Conservation (phyloP, 2,888 invertebrate genomes). For the Spodoptera picta region DNA sequence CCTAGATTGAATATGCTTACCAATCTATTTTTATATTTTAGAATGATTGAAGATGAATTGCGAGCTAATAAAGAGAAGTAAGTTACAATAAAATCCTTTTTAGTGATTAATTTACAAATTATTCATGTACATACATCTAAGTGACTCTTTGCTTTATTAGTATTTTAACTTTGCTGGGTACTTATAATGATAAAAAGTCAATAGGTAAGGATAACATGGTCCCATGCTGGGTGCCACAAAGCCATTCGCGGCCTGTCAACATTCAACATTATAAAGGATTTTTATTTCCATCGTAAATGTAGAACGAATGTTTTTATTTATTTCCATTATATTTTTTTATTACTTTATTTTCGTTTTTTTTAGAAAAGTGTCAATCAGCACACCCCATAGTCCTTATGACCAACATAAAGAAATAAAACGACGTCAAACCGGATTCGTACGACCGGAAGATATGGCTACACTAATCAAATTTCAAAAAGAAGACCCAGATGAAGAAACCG, state of each 20-base stretch:
- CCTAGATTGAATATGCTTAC: not conserved
- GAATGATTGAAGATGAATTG: slow-evolving; percentile 61
- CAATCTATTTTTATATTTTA: slow-evolving; percentile 38
- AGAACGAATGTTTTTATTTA: too few species aligned
- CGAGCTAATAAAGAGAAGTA: slow-evolving; percentile 60
- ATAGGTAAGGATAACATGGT: too few species aligned
- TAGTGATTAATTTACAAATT: too few species aligned
- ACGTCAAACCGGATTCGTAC: slow-evolving; percentile 74
- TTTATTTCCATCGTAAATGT: too few species aligned
- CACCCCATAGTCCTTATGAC: slow-evolving; percentile 48
- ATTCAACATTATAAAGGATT: too few species aligned
- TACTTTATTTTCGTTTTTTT: slow-evolving; percentile 11
- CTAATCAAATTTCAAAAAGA: slow-evolving; percentile 45
- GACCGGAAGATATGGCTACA: slow-evolving; percentile 63
- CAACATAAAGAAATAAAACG: slow-evolving; percentile 65
- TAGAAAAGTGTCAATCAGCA: slow-evolving; percentile 73
- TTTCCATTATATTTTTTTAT: not conserved
- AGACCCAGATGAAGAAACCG: not conserved
- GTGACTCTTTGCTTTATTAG: too few species aligned
- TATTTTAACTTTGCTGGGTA: too few species aligned
- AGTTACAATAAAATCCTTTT: slow-evolving; percentile 31
- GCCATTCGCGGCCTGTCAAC: too few species aligned
- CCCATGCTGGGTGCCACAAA: too few species aligned
- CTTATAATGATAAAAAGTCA: too few species aligned
- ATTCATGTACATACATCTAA: too few species aligned